Evolutionary conservation across 2,888 invertebrate genomes (phyloP), one percentile per base, ranked within the genome.

Genomic region (Augochlorella aurata): DNA sequence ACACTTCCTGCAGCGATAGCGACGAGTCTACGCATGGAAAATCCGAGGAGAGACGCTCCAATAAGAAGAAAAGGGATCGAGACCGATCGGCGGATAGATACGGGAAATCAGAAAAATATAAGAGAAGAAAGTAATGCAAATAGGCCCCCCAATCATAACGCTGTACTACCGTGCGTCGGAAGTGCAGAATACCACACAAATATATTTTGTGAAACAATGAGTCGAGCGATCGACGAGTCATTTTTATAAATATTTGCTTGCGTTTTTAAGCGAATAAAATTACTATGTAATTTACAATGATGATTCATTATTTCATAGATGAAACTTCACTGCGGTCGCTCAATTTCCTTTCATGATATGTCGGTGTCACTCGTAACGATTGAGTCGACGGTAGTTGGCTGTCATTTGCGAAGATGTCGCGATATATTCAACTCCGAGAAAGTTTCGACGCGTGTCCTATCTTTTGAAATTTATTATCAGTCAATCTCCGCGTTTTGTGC

Each of bases 11-110:
- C 29, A 72, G 24, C 21, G 78, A 73, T n/a, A 77, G 54, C 49
- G 79, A 78, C 10, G n/a, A 63, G 1, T 67, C 38, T 14, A 69
- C n/a, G n/a, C 54, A 79, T 2, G 77, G 78, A 0, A 54, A 52
- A 1, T 3, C 63, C 12, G 80, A 83, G 10, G 70, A 79, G 9
- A 70, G 68, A 10, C 84, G 85, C 68, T 68, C 82, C 49, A 81
- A 68, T 14, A 87, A 80, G 14, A 89, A 82, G 21, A 89, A 87
- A 71, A 81, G 79, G 10, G 73, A 74, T 29, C 82, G 84, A 63
- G 89, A 90, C 50, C 79, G 85, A 44, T 90, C 83, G 0, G 45
- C 45, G 1, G 85, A 86, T 0, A 76, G 73, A 5, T 24, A 74
- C 4, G 81, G 78, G 24, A 67, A 72, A 2, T 54, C 61, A 9